These are phyloP conservation scores for Amblyjoppa proteus DNA, from an alignment of 2,888 invertebrate species.

Conservation along the genomic window DNA sequence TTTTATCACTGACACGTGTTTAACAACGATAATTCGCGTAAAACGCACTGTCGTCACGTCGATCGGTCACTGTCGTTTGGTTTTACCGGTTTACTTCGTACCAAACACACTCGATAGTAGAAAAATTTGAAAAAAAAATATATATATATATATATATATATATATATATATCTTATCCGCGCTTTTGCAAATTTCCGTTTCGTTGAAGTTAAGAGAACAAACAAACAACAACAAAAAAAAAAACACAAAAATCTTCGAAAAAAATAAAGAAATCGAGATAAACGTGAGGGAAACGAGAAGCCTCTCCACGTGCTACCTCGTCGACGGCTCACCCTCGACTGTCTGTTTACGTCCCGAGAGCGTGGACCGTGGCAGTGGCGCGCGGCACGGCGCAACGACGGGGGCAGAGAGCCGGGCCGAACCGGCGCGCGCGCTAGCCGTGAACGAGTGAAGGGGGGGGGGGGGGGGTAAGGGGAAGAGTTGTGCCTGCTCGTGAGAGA, in stretches of 20 bases:
- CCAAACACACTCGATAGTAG: not conserved
- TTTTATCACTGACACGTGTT: conserved; percentile 40
- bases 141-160: too few species aligned
- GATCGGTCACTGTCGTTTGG: conserved; percentile 13
- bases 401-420: conserved; percentile 80
- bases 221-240: not conserved
- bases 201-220: not conserved
- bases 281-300: conserved; percentile 48
- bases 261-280: conserved; percentile 20
- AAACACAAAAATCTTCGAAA: not conserved
- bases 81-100: not conserved
- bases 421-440: conserved; percentile 56
- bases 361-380: conserved; percentile 86
- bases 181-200: not conserved
- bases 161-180: not conserved
- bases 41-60: conserved; percentile 34
- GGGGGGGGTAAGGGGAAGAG: conserved; percentile 58
- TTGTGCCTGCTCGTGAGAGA: conserved; percentile 53
- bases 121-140: too few species aligned
- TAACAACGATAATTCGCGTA: conserved; percentile 26
- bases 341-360: conserved; percentile 79
- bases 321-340: conserved; percentile 73
- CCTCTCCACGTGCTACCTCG: conserved; percentile 64
- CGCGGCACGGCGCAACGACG: conserved; percentile 78
- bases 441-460: conserved; percentile 58